Conservation (phyloP, 2,888 invertebrate species). For the Imbricaverruca yamaguchii region DNA sequence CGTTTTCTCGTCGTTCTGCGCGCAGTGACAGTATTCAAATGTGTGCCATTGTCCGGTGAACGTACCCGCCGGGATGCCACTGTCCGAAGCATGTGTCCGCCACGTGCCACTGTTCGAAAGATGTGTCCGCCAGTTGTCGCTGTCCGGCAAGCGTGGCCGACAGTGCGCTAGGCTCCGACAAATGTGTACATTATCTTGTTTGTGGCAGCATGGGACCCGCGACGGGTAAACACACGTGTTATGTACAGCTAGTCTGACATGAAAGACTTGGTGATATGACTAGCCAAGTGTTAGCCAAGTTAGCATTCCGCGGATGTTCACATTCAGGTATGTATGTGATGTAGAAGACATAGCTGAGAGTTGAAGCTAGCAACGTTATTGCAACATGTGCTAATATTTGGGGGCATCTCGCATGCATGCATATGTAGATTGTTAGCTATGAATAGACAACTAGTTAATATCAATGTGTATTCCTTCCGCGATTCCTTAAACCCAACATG, state of each 20-base stretch:
- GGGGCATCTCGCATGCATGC: not conserved
- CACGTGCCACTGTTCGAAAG: no score
- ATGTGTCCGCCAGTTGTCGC: no score
- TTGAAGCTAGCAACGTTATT: not conserved
- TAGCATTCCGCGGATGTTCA: not conserved
- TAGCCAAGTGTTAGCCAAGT: not conserved
- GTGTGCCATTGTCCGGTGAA: no score
- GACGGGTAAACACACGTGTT: no score
- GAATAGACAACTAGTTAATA: not conserved
- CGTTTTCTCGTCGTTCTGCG: not conserved
- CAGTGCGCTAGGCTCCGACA: no score
- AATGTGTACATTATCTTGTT: no score
- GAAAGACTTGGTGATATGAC: not conserved
- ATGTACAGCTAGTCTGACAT: not conserved
- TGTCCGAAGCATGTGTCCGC: no score
- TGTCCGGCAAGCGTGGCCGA: no score
- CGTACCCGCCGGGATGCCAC: no score
- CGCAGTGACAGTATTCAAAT: no score
- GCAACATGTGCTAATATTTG: not conserved
- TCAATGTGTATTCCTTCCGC: not conserved
- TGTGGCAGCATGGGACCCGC: no score
- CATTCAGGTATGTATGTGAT: not conserved
- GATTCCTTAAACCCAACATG: no score
- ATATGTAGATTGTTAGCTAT: not conserved
- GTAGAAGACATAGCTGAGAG: not conserved